Conservation (phyloP, 2,888 invertebrate species). For the Drosophila mimetica region DNA sequence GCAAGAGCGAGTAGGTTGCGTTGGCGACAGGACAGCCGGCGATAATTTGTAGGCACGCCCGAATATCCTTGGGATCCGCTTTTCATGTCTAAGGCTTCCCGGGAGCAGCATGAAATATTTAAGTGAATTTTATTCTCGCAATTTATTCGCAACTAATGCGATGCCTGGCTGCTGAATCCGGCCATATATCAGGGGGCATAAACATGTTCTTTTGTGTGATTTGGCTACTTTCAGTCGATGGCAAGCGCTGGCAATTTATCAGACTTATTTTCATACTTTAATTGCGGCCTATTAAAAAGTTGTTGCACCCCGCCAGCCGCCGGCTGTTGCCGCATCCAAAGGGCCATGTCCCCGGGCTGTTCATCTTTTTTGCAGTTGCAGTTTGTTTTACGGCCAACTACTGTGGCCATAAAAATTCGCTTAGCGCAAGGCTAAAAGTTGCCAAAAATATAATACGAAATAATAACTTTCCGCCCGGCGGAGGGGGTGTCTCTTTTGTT, state of each 20-base stretch:
- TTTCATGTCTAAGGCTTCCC: constrained; percentile 51
- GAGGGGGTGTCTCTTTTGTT: constrained; percentile 47
- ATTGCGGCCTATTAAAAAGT: constrained; percentile 72
- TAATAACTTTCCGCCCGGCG: constrained; percentile 53
- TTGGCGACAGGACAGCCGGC: constrained; percentile 48
- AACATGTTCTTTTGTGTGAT: constrained; percentile 65
- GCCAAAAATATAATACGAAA: constrained; percentile 61
- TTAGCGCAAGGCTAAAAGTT: constrained; percentile 58
- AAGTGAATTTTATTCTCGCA: constrained; percentile 70
- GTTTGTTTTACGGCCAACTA: constrained; percentile 58
- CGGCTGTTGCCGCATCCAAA: constrained; percentile 59
- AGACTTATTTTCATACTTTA: constrained; percentile 52
- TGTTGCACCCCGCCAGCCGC: constrained; percentile 57
- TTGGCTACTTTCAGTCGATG: constrained; percentile 45
- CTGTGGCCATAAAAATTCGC: constrained; percentile 62
- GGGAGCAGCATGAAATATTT: constrained; percentile 65
- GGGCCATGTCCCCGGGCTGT: constrained; percentile 40
- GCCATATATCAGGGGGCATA: constrained; percentile 50
- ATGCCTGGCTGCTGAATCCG: constrained; percentile 34
- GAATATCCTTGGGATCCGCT: constrained; percentile 52
- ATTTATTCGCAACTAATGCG: constrained; percentile 72
- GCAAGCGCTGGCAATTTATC: constrained; percentile 38
- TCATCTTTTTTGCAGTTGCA: constrained; percentile 53
- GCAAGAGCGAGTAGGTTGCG: constrained; percentile 7
- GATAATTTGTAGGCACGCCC: constrained; percentile 72